Base-by-base conservation (phyloP, 2,888 invertebrate genomes). In the Lapara coniferarum region DNA sequence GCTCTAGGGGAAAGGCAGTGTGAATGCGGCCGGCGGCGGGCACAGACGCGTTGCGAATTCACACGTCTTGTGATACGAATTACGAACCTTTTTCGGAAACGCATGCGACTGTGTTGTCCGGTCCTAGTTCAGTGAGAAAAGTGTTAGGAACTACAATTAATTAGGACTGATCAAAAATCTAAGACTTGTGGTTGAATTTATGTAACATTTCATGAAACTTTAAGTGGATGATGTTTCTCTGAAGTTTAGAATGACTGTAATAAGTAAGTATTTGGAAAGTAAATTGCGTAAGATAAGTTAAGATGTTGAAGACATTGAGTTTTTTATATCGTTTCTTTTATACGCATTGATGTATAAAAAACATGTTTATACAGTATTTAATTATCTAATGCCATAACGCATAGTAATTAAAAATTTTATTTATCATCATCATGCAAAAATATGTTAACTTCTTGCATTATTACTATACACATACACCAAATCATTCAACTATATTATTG, bases 191-290 rank as follows among this genome's bases (percentile, higher is more conserved):
- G 71, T 73, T 79, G 82, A 79, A 81, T 79, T 83, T 72, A 77
- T 77, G 74, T 71, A 80, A 74, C 75, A 76, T 77, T 75, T 70
- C 71, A 58, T 66, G 56, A 72, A 71, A 71, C 73, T 75, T 79
- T 89, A 84, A 77, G 89, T 88, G 89, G 88, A 87, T 86, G 81
- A 84, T 87, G 86, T 78, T 79, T 82, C 78, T 81, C 79, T 86
- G 86, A 87, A 81, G 84, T 85, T 89, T 90, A 92, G 91, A 90
- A 92, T 92, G 92, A 85, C 83, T 85, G 77, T 87, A 84, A 83
- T 85, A 89, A 89, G 92, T 92, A 85, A 91, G 92, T 89, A 73
- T 57, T 70, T 51, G 58, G 16, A 12, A 19, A 12, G 0, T 46
- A 63, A 12, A 49, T 5, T 49, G 13, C 19, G 5, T 19, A 19